Base-by-base conservation (phyloP, 2,113 vertebrate genomes). In the Scopus umbretta region DNA sequence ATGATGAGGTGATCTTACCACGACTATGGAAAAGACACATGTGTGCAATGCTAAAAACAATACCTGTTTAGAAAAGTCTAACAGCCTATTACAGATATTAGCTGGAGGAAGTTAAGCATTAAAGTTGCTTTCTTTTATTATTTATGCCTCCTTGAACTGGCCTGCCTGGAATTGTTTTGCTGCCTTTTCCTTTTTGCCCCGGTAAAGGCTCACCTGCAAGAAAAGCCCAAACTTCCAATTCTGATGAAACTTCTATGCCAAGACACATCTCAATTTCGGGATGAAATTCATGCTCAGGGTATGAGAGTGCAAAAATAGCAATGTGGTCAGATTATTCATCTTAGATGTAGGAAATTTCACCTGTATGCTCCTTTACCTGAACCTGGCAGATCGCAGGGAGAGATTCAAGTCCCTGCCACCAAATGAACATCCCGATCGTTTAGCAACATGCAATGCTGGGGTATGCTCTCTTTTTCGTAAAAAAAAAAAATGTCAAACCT, bases 391-490 rank as follows among this genome's bases (percentile, higher is more conserved):
- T 21, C 34, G 19, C 47, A 25, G 83, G 36, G 50, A 42, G 2
- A 4, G 16, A 19, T 11, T 25, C 8, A 7, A 40, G 17, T 7
- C 66, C 13, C 55, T 52, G 55, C 34, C 23, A 11, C 53, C 43
- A 38, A 13, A 21, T 0, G 1, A 36, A 10, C 1, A 1, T 11
- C 36, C 16, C 1, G 1, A 22, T 42, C 30, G 16, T 65, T 49
- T 42, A 80, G 30, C 29, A n/a, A 6, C 21, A 53, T 55, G 1
- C 26, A 65, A 4, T 29, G 13, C 65, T 22, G 15, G 38, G 56
- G 2, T 34, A 5, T 32, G 12, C 22, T 62, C 18, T 49, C 52
- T 27, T 7, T 6, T 45, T 27, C 22, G 13, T 32, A 26, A 29
- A 53, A 58, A 30, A 40, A 29, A 42, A 42, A 42, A 4, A 5